A percentile compares a stretch with the other conserved stretches of the same genome.
Conservation (phyloP, 2,113 vertebrate genomes). For the Myiagra hebetior region DNA sequence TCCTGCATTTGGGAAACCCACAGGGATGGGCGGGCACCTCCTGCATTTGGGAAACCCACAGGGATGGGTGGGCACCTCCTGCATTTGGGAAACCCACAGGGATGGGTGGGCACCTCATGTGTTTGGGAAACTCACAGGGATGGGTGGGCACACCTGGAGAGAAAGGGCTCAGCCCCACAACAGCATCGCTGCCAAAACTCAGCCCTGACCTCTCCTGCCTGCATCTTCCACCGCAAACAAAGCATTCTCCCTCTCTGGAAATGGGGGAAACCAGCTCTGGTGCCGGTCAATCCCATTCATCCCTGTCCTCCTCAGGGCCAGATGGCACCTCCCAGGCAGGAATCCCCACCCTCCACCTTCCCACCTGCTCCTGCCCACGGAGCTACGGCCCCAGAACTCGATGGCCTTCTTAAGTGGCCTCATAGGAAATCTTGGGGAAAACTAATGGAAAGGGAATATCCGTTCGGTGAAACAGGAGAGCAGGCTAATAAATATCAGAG, state of each 20-base stretch:
- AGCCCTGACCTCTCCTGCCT: not conserved
- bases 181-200: not conserved
- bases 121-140: too few species aligned
- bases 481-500: not conserved
- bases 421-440: not conserved
- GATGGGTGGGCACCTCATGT: too few species aligned
- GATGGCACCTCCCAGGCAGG: not conserved
- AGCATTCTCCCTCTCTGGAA: rapidly evolving
- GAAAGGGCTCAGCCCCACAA: not conserved
- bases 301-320: not conserved
- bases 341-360: not conserved
- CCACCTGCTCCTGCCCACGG: rapidly evolving
- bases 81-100: not conserved
- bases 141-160: not conserved
- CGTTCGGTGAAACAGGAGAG: rapidly evolving
- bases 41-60: not conserved
- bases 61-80: not conserved
- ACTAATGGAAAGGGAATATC: not conserved
- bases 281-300: too few species aligned
- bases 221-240: not conserved
- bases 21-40: not conserved
- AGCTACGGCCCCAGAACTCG: not conserved
- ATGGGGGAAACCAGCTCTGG: not conserved
- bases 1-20: not conserved
- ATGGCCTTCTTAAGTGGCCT: not conserved